Conservation (phyloP, 2,797 vertebrate species). For the Gymnodraco acuticeps region DNA sequence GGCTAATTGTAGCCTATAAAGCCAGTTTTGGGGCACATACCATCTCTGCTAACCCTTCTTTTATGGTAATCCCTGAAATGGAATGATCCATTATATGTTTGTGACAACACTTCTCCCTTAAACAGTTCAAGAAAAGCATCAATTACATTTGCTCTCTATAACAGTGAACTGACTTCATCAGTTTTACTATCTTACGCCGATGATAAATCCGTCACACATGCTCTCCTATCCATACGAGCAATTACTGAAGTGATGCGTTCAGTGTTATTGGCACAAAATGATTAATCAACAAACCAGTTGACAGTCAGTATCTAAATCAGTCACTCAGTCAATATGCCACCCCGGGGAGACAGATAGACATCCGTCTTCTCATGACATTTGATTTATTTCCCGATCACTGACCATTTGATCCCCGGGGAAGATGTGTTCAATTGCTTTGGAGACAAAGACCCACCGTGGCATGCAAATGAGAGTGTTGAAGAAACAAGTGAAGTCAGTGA, state of each 20-base stretch:
- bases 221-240: slow-evolving; percentile 40
- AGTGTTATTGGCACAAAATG: slow-evolving; percentile 49
- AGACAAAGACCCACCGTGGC: slow-evolving; percentile 3
- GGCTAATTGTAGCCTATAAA: neutral
- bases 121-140: neutral
- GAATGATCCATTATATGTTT: neutral
- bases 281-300: slow-evolving; percentile 65
- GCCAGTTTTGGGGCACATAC: neutral
- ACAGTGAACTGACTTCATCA: slow-evolving; percentile 27
- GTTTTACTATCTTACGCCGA: slow-evolving; percentile 23
- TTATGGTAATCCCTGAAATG: neutral
- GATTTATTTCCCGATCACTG: slow-evolving; percentile 64
- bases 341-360: slow-evolving; percentile 42
- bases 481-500: neutral
- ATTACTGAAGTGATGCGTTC: slow-evolving; percentile 42
- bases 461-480: slow-evolving; percentile 22
- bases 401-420: slow-evolving; percentile 36
- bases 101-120: neutral
- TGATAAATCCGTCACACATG: slow-evolving; percentile 24
- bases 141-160: slow-evolving; percentile 3
- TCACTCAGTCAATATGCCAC: slow-evolving; percentile 57
- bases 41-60: neutral
- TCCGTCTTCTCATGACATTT: slow-evolving; percentile 54
- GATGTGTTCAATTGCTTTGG: slow-evolving; percentile 40
- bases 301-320: slow-evolving; percentile 52